phyloP scores from a whole-genome alignment of 2,113 vertebrate genomes.

The Uria lomvia region DNA sequence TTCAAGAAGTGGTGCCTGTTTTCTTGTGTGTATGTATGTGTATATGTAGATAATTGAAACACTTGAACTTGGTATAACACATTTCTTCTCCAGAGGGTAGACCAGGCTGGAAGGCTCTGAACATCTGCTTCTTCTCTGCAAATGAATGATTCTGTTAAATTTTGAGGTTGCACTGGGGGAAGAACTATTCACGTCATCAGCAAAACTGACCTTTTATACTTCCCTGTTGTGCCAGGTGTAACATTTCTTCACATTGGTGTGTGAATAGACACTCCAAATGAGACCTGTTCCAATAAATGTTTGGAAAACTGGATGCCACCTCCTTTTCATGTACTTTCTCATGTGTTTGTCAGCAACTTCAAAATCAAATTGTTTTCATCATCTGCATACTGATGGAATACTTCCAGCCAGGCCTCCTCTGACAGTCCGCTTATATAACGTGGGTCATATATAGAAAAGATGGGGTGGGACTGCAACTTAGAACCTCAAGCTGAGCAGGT shows the following conservation, averaged over 20 bases:
- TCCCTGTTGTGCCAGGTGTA: not conserved
- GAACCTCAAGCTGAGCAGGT: not conserved
- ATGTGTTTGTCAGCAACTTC: not conserved
- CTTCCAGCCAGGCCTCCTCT: not conserved
- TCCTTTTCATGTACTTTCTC: not conserved
- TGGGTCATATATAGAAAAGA: not conserved
- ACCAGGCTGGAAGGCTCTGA: not conserved
- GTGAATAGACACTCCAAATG: not conserved
- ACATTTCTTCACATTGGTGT: not conserved
- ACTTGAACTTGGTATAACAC: accelerated
- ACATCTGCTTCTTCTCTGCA: not conserved
- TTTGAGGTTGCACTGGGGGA: not conserved
- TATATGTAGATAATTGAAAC: not conserved
- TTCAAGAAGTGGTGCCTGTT: not conserved
- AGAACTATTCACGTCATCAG: not conserved
- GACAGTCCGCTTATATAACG: not conserved
- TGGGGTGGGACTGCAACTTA: not conserved
- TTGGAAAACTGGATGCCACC: not conserved
- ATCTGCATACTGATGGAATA: not conserved
- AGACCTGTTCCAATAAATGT: not conserved
- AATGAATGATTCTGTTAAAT: not conserved
- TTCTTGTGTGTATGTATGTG: not conserved
- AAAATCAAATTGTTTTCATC: not conserved
- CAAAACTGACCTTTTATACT: not conserved
- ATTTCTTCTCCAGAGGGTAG: not conserved